Percentiles rank a stretch among this genome's conserved stretches.
Conservation (phyloP, 1,140 invertebrate genomes). For the Sesamia nonagrioides region DNA sequence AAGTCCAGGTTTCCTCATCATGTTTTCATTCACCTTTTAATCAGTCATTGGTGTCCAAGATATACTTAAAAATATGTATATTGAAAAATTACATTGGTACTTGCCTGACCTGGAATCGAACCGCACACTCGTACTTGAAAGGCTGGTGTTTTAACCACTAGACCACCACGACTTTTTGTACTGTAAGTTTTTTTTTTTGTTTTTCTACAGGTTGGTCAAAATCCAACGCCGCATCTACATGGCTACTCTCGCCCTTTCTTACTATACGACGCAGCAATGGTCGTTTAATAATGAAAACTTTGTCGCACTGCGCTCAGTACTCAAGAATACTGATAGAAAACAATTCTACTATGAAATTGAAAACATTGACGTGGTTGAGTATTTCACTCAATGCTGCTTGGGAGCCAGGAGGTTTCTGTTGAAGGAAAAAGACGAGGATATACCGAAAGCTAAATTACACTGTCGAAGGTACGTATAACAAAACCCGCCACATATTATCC, state of each 20-base stretch:
- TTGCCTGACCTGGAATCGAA: too few relatives aligned
- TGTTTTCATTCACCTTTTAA: too few relatives aligned
- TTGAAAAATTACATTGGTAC: too few relatives aligned
- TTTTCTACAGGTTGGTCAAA: slow-evolving; percentile 90
- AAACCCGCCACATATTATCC: too few relatives aligned
- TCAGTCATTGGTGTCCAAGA: too few relatives aligned
- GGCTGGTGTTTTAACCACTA: too few relatives aligned
- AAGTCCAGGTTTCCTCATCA: too few relatives aligned
- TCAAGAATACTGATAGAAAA: slow-evolving; percentile 90
- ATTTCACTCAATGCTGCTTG: slow-evolving; percentile 86
- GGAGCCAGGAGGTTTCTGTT: slow-evolving; percentile 89
- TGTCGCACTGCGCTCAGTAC: slow-evolving; percentile 87
- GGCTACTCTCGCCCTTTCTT: slow-evolving; percentile 92
- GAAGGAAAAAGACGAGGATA: slow-evolving; percentile 87
- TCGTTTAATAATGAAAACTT: slow-evolving; percentile 93
- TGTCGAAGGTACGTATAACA: slow-evolving; percentile 80
- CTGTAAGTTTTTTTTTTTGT: background rate
- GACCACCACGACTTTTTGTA: too few relatives aligned
- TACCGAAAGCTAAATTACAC: slow-evolving; percentile 80
- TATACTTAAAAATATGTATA: too few relatives aligned
- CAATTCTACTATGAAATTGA: slow-evolving; percentile 89
- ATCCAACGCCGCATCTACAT: slow-evolving; percentile 94
- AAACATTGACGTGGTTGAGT: slow-evolving; percentile 81
- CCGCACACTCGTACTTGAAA: too few relatives aligned
- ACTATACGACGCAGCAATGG: slow-evolving; percentile 95